Evolutionary conservation across 2,888 invertebrate genomes (phyloP).

Genomic region (Acleris cristana): DNA sequence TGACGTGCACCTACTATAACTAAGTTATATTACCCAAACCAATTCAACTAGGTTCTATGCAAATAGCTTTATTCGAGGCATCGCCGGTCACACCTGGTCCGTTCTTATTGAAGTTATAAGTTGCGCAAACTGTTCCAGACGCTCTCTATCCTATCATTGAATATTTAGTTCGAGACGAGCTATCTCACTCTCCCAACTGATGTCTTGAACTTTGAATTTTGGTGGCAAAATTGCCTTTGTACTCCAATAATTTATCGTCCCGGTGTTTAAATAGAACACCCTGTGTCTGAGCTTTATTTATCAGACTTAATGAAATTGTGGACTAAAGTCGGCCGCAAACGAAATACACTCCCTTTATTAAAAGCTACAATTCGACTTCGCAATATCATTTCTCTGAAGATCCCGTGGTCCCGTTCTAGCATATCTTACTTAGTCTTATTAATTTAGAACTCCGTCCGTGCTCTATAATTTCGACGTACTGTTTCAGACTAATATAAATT

Average conservation of each 20-base stretch:
- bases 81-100: slow-evolving; percentile 75
- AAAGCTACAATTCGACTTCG: slow-evolving; percentile 19
- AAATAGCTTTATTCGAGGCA: slow-evolving; percentile 70
- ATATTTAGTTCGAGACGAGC: slow-evolving; percentile 51
- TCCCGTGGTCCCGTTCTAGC: slow-evolving; percentile 14
- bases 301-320: slow-evolving; percentile 33
- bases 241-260: slow-evolving; percentile 8
- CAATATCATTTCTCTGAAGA: slow-evolving; percentile 29
- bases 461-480: slow-evolving; percentile 10
- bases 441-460: slow-evolving; percentile 26
- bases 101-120: slow-evolving; percentile 81
- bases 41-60: slow-evolving; percentile 57
- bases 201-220: slow-evolving; percentile 41
- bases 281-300: slow-evolving; percentile 21
- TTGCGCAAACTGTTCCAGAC: slow-evolving; percentile 72
- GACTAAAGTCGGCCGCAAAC: slow-evolving; percentile 19
- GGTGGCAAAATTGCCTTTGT: slow-evolving; percentile 13
- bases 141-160: slow-evolving; percentile 60
- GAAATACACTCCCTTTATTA: slow-evolving; percentile 33
- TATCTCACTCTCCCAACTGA: slow-evolving; percentile 51
- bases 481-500: slow-evolving; percentile 19
- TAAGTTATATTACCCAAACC: slow-evolving; percentile 39
- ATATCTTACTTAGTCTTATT: slow-evolving; percentile 29
- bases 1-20: slow-evolving; percentile 20
- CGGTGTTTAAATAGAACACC: neutral